Conservation (phyloP, 2,888 invertebrate species). For the Sisyra terminalis region DNA sequence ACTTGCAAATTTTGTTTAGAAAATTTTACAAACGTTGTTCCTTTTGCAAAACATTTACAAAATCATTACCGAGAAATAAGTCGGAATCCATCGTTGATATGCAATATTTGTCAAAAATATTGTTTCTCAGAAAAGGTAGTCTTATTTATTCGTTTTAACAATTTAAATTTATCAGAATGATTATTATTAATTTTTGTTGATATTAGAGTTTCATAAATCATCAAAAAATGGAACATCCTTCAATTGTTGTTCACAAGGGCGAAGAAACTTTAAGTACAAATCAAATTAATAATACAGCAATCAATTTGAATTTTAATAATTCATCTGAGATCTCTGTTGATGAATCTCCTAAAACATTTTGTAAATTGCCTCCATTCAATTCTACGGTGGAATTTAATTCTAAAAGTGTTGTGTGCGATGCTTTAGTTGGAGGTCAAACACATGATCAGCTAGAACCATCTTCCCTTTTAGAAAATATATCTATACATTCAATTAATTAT, state of each 20-base stretch:
- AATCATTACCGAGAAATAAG: conserved; percentile 22
- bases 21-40: conserved; percentile 22
- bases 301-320: background rate
- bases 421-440: conserved; percentile 8
- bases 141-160: background rate
- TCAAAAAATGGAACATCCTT: background rate
- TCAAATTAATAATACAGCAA: background rate
- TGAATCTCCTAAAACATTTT: too few relatives aligned
- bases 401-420: conserved; percentile 5
- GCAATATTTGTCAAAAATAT: conserved; percentile 17
- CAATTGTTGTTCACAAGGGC: background rate
- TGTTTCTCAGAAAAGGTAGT: conserved; percentile 15
- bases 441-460: conserved; percentile 5
- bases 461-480: conserved; percentile 4
- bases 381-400: background rate
- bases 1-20: conserved; percentile 28
- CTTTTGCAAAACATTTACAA: conserved; percentile 27
- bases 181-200: background rate
- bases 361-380: too few relatives aligned
- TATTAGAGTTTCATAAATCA: background rate
- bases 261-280: too few relatives aligned
- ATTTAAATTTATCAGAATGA: too few relatives aligned
- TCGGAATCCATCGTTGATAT: conserved; percentile 13
- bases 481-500: conserved; percentile 6
- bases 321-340: too few relatives aligned